These are phyloP conservation scores for Anoplophora glabripennis DNA, from an alignment of 1,140 invertebrate genomes.

Conservation along the genomic window DNA sequence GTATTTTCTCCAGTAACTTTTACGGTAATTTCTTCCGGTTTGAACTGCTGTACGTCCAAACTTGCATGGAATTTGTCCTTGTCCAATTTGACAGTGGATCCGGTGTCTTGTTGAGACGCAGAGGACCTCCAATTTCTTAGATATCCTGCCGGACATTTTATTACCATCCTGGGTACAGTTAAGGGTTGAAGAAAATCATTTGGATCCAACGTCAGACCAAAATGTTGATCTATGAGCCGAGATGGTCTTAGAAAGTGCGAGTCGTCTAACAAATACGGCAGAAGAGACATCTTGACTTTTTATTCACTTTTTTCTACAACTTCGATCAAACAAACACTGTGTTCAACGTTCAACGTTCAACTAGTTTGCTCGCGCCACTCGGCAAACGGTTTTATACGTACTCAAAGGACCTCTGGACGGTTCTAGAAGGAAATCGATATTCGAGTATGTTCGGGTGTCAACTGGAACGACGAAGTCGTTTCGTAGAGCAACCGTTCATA, in stretches of 20 bases:
- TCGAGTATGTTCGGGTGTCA: no score
- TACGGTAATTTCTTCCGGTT: constrained; percentile 76
- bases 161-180: neutral
- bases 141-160: constrained; percentile 28
- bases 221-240: constrained; percentile 35
- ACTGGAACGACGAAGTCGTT: no score
- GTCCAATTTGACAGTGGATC: constrained; percentile 53
- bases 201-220: constrained; percentile 24
- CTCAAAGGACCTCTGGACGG: no score
- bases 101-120: constrained; percentile 40
- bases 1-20: constrained; percentile 69
- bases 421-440: no score
- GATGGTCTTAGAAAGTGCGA: constrained; percentile 15
- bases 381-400: no score
- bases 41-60: constrained; percentile 74
- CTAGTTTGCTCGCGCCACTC: no score
- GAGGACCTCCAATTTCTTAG: constrained; percentile 42
- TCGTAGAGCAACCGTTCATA: no score
- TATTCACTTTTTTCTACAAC: no score
- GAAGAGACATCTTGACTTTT: constrained; percentile 34
- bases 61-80: constrained; percentile 57
- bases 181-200: constrained; percentile 31
- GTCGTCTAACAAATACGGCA: constrained; percentile 23
- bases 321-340: no score
- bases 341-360: no score